These are phyloP conservation scores for Trachelipus rathkii DNA, from an alignment of 1,140 invertebrate genomes.

Conservation along the genomic window DNA sequence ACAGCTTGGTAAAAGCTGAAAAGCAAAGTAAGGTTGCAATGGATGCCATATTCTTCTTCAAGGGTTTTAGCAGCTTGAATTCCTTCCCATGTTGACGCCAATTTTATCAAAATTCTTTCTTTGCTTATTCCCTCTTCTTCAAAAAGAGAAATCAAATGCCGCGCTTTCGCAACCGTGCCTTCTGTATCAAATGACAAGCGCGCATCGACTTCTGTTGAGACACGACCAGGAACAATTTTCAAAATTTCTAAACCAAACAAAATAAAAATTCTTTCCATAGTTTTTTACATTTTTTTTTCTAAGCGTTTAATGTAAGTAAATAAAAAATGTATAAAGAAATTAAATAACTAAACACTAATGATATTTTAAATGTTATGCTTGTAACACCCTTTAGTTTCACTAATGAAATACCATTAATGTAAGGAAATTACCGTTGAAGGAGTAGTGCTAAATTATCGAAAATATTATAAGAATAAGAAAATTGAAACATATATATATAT, in stretches of 20 bases:
- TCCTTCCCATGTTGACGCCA: constrained; percentile 98
- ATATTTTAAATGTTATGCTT: no score
- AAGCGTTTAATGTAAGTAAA: no score
- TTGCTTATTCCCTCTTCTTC: constrained; percentile 82
- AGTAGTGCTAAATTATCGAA: no score
- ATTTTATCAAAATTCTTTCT: constrained; percentile 92
- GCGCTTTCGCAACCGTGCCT: constrained; percentile 79
- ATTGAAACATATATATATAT: no score
- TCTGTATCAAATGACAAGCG: constrained; percentile 77
- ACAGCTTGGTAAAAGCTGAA: constrained; percentile 95
- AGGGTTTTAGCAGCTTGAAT: constrained; percentile 91
- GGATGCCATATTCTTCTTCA: constrained; percentile 87
- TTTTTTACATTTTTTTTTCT: constrained; percentile 46
- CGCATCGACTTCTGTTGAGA: constrained; percentile 98
- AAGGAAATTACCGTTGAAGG: no score
- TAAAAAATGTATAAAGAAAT: no score
- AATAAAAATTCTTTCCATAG: constrained; percentile 90
- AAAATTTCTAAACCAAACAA: constrained; percentile 95
- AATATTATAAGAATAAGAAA: no score
- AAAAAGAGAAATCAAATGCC: constrained; percentile 83
- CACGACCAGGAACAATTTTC: constrained; percentile 94
- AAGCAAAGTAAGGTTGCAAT: constrained; percentile 95
- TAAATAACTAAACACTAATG: no score
- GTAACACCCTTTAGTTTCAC: no score
- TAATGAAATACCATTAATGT: no score